A percentile compares a stretch with the other conserved stretches of the same genome.
Conservation (phyloP, 2,888 invertebrate genomes). For the Chymomyza amoena region DNA sequence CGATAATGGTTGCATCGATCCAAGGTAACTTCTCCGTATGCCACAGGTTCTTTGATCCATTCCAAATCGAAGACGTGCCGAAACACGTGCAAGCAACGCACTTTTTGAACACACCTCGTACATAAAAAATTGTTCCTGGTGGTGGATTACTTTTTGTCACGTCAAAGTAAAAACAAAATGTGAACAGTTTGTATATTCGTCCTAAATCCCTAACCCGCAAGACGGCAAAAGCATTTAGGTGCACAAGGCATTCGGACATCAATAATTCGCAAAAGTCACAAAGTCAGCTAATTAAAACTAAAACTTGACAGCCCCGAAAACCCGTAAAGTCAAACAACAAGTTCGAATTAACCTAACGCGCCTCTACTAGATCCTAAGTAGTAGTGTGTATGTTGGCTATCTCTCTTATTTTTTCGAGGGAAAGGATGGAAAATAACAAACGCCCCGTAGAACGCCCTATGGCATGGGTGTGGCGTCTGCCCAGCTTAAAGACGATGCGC, state of each 20-base stretch:
- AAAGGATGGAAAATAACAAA: constrained; percentile 35
- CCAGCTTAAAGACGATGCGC: constrained; percentile 42
- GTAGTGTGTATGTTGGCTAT: too few relatives aligned
- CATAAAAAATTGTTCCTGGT: too few relatives aligned
- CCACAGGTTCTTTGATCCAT: too few relatives aligned
- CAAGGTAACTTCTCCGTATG: too few relatives aligned
- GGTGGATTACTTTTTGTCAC: too few relatives aligned
- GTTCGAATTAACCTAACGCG: background rate
- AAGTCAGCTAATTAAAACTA: constrained; percentile 64
- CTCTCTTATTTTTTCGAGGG: constrained; percentile 35
- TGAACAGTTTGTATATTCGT: too few relatives aligned
- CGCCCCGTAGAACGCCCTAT: constrained; percentile 14
- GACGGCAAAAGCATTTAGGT: background rate
- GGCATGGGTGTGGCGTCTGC: constrained; percentile 2
- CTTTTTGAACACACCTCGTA: too few relatives aligned
- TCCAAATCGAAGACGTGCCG: too few relatives aligned
- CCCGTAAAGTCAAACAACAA: background rate
- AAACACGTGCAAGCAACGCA: too few relatives aligned
- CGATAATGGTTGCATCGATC: too few relatives aligned
- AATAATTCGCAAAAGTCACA: constrained; percentile 32
- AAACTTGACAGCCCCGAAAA: constrained; percentile 44
- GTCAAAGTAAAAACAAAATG: too few relatives aligned
- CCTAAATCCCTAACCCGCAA: background rate
- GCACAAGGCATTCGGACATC: background rate
- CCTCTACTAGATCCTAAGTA: background rate